A percentile compares a stretch with the other conserved stretches of the same genome.
These are phyloP conservation scores for Athalia rosae DNA, from an alignment of 2,888 invertebrate genomes.

Conservation along the genomic window DNA sequence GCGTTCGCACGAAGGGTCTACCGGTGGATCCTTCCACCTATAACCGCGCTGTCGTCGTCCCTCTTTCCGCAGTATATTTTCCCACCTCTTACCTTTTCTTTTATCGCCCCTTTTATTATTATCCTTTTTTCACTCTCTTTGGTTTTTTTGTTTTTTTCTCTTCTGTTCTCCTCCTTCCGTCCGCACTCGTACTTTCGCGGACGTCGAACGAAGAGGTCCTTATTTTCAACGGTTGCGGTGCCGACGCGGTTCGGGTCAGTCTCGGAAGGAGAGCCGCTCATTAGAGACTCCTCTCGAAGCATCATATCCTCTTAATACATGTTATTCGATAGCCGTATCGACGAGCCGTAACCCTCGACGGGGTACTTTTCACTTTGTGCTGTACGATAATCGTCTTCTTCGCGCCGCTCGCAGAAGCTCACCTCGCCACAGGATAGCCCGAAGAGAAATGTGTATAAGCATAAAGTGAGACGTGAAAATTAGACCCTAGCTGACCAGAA, in stretches of 20 bases:
- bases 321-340: constrained; percentile 67
- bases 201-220: no score
- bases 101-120: no score
- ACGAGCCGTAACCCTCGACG: not conserved
- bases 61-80: constrained; percentile 25
- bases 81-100: no score
- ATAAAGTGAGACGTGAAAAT: constrained; percentile 44
- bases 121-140: constrained; percentile 31
- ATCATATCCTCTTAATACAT: constrained; percentile 61
- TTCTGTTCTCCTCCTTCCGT: not conserved
- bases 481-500: not conserved
- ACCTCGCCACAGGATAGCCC: constrained; percentile 41
- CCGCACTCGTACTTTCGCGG: no score
- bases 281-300: constrained; percentile 37
- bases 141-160: constrained; percentile 7
- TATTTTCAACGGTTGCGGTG: not conserved
- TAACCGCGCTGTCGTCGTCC: not conserved
- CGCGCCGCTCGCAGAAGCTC: constrained; percentile 56
- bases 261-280: constrained; percentile 35
- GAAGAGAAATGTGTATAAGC: constrained; percentile 39
- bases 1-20: constrained; percentile 62
- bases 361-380: constrained; percentile 56
- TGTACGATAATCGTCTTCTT: constrained; percentile 68
- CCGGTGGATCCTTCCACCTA: not conserved
- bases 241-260: constrained; percentile 8